A percentile compares a stretch with the other conserved stretches of the same genome.
phyloP scores from a whole-genome alignment of 1,140 invertebrate species.

The Sipha flava region DNA sequence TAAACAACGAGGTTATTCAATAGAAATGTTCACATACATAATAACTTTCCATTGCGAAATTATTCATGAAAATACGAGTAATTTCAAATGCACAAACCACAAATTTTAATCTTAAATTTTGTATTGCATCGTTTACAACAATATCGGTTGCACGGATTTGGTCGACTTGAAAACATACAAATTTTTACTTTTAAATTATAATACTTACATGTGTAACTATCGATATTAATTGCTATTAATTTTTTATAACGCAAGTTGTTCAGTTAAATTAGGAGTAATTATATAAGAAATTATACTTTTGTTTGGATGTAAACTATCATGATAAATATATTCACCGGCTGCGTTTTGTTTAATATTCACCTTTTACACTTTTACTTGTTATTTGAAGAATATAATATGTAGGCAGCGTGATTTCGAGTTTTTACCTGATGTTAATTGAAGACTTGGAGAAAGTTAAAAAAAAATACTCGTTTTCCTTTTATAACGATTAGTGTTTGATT shows the following conservation, averaged over 20 bases:
- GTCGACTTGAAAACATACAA: no score
- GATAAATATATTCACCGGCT: no score
- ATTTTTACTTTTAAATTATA: no score
- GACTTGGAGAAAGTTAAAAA: slow-evolving; percentile 14
- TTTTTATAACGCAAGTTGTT: no score
- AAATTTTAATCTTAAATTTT: no score
- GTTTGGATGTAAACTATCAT: no score
- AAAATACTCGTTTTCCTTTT: not conserved
- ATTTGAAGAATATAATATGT: not conserved
- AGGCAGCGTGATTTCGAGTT: not conserved
- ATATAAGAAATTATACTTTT: no score
- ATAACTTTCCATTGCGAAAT: slow-evolving; percentile 10
- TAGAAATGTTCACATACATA: not conserved
- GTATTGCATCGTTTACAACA: no score
- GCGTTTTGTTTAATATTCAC: not conserved
- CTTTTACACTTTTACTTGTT: not conserved
- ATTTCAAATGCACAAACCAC: not conserved
- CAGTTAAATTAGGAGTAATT: no score
- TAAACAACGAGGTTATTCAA: not conserved
- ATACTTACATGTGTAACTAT: no score
- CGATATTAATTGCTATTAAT: no score
- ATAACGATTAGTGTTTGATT: not conserved
- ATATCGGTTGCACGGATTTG: no score
- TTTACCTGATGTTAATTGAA: not conserved
- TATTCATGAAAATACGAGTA: not conserved